Conservation (phyloP, 2,113 vertebrate species). For the Eulemur rufifrons region DNA sequence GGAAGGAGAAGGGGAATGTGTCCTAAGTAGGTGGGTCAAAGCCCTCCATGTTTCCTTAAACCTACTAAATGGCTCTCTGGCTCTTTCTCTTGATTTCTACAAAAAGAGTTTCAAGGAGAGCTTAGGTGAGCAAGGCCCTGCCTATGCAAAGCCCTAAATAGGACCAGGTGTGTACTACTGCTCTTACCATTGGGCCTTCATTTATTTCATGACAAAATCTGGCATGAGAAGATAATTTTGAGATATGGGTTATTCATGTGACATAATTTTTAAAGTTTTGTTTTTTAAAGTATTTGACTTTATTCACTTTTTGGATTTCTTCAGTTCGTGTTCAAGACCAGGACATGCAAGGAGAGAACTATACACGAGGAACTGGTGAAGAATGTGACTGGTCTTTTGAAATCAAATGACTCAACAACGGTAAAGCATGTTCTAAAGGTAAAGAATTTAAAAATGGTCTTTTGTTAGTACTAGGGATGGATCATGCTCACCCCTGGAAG, state of each 20-base stretch:
- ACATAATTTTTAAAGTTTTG: neutral
- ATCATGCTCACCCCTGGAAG: neutral
- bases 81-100: conserved; percentile 49
- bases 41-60: conserved; percentile 55
- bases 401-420: conserved; percentile 92
- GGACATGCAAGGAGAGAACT: conserved; percentile 90
- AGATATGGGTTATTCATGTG: neutral
- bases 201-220: conserved; percentile 49
- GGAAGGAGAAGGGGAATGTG: conserved; percentile 76
- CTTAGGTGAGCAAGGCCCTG: conserved; percentile 21
- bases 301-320: conserved; percentile 49
- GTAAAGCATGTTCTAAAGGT: conserved; percentile 95
- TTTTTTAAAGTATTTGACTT: neutral
- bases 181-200: neutral
- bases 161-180: neutral
- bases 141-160: conserved; percentile 22
- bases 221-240: conserved; percentile 43
- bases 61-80: conserved; percentile 47
- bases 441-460: neutral
- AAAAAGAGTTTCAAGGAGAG: conserved; percentile 50
- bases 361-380: conserved; percentile 95
- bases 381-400: conserved; percentile 93
- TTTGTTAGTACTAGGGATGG: neutral
- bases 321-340: conserved; percentile 96
- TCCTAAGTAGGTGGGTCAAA: conserved; percentile 73